Base-by-base conservation (phyloP, 2,113 vertebrate species). In the Erythrolamprus reginae region DNA sequence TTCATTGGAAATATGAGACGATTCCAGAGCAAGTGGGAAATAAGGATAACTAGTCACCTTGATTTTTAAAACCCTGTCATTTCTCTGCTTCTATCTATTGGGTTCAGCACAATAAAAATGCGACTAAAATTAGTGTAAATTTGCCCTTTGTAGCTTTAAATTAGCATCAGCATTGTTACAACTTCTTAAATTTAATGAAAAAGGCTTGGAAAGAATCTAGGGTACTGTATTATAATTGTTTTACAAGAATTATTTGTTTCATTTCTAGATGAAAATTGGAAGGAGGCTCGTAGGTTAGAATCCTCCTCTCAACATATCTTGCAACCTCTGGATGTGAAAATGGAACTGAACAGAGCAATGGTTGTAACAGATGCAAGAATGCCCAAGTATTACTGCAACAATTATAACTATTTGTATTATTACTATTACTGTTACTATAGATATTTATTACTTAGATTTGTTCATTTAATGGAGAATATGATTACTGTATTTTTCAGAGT, bases 311-410 rank as follows among this genome's bases (percentile, higher is more conserved):
- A 98, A 21, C 99, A 99, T 95, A 98, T 99, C 93, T 96, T 99
- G 90, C 97, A 98, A 93, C 99, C 99, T 1, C 97, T 99, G 94
- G 98, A 99, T 94, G 96, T 99, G 65, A 98, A 97, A 53, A 96
- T 99, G 93, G 97, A 98, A 91, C 97, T 99, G 88, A 98, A 98
- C 93, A 98, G 99, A 91, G 98, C 99, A 50, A 98, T 99, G 98
- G 98, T 99, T 87, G 98, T 98, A 91, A 98, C 98, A 89, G 99
- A 99, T 96, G 95, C 98, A 51, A 98, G 98, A 95, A 99, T 99
- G 99, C 98, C 99, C 33, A 99, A 98, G 99, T 99, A 97, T 88
- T 97, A 95, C 23, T 88, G 17, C 70, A 77, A 42, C 33, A 77
- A 77, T 77, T 77, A 77, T 21, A 21, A 42, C 33, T 42, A 19